phyloP scores from a whole-genome alignment of 2,888 invertebrate species.

The Notodonta dromedarius region DNA sequence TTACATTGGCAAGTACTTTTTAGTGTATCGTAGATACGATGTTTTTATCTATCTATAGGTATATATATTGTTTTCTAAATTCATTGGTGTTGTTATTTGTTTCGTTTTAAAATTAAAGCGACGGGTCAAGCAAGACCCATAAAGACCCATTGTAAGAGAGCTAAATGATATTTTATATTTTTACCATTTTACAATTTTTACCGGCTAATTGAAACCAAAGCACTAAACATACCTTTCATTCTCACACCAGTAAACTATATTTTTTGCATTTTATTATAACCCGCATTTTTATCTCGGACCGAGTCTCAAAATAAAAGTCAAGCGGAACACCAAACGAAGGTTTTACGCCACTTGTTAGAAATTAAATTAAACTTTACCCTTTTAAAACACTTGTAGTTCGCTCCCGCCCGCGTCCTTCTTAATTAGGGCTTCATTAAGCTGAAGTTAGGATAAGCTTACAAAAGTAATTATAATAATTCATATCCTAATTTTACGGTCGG shows the following conservation, averaged over 20 bases:
- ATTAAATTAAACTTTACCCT: conserved; percentile 15
- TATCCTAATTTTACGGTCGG: conserved; percentile 44
- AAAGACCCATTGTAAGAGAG: too few species aligned
- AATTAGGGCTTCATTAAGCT: conserved; percentile 35
- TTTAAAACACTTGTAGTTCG: conserved; percentile 17
- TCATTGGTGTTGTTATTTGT: too few species aligned
- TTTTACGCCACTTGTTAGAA: not conserved
- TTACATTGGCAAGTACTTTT: too few species aligned
- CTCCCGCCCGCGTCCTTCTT: conserved; percentile 19
- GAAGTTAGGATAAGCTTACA: conserved; percentile 37
- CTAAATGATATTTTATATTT: too few species aligned
- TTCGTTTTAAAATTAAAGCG: too few species aligned
- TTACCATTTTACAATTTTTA: not conserved
- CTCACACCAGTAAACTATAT: not conserved
- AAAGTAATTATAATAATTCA: conserved; percentile 50
- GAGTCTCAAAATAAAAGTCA: not conserved
- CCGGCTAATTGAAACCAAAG: not conserved
- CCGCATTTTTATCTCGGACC: not conserved
- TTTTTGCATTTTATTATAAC: not conserved
- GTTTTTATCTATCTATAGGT: too few species aligned
- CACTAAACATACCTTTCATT: not conserved
- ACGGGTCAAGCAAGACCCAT: too few species aligned
- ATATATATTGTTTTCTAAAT: too few species aligned
- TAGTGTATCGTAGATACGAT: too few species aligned
- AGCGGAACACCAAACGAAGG: conserved; percentile 18